Evolutionary conservation across 2,797 vertebrate genomes (phyloP).

Genomic region (Melanotaenia parkinsoni): DNA sequence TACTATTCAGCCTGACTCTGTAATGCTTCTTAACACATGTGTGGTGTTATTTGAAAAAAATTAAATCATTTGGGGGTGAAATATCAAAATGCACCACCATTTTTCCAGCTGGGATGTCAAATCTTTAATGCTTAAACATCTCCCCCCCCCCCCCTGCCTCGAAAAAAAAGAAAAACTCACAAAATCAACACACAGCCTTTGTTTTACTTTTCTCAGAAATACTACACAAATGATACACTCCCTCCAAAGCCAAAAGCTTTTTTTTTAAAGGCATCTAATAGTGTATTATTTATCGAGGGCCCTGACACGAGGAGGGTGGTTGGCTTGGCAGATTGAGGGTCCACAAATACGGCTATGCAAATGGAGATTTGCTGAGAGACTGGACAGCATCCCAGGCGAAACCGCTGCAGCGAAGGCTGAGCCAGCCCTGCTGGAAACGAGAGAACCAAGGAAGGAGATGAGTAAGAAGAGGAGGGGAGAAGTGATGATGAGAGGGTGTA

Average conservation of each 20-base stretch:
- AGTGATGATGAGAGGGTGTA: neutral
- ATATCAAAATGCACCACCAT: constrained; percentile 5
- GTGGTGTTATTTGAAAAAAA: constrained; percentile 20
- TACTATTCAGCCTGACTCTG: neutral
- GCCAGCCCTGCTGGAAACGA: constrained; percentile 59
- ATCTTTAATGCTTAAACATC: constrained; percentile 18
- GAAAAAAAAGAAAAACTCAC: constrained; percentile 18
- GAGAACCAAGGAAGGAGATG: constrained; percentile 36
- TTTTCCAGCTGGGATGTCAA: constrained; percentile 51
- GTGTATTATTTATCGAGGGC: constrained; percentile 70
- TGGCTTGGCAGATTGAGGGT: constrained; percentile 63
- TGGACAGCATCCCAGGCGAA: constrained; percentile 64
- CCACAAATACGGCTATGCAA: constrained; percentile 74
- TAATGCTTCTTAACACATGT: constrained; percentile 2
- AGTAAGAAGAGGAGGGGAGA: constrained; percentile 1
- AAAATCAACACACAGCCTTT: constrained; percentile 43
- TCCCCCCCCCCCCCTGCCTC: constrained; percentile 11
- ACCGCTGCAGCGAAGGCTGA: constrained; percentile 36
- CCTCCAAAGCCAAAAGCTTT: constrained; percentile 8
- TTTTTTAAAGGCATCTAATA: constrained; percentile 55
- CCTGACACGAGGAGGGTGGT: constrained; percentile 58
- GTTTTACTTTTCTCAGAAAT: constrained; percentile 58
- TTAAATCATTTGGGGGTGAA: constrained; percentile 5
- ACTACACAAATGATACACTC: constrained; percentile 24
- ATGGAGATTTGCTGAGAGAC: constrained; percentile 63